Conservation (phyloP, 2,888 invertebrate genomes). For the Galerucella pusilla region DNA sequence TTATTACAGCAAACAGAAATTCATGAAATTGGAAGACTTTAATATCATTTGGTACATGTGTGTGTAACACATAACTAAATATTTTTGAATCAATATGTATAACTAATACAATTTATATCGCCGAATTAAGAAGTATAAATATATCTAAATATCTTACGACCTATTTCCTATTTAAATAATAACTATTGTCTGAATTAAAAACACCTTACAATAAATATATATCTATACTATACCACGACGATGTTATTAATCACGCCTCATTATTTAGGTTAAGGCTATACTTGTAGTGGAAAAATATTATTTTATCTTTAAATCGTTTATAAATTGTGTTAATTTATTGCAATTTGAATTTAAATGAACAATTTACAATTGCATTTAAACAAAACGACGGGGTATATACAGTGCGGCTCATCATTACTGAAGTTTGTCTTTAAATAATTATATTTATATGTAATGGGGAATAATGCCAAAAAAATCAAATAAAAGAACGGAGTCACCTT, state of each 20-base stretch:
- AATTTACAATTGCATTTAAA: neutral
- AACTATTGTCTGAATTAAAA: slow-evolving; percentile 9
- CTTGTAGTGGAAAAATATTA: slow-evolving; percentile 41
- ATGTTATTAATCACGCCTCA: slow-evolving; percentile 24
- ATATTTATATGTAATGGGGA: neutral
- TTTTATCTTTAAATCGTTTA: slow-evolving; percentile 39
- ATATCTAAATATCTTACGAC: no score
- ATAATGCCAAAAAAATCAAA: no score
- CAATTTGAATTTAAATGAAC: slow-evolving; percentile 9
- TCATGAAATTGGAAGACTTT: neutral
- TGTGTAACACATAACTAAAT: neutral
- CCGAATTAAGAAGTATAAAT: neutral
- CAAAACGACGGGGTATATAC: neutral
- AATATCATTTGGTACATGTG: neutral
- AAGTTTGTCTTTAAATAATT: neutral
- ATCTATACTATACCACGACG: slow-evolving; percentile 21
- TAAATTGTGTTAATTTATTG: slow-evolving; percentile 40
- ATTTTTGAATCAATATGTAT: no score
- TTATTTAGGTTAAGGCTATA: slow-evolving; percentile 42
- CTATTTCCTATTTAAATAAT: neutral
- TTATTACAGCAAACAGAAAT: neutral
- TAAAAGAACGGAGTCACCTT: no score
- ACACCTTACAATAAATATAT: slow-evolving; percentile 8
- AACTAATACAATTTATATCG: no score
- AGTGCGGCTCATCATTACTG: neutral